phyloP scores from a whole-genome alignment of 2,113 vertebrate species.

The Syngnathus scovelli region DNA sequence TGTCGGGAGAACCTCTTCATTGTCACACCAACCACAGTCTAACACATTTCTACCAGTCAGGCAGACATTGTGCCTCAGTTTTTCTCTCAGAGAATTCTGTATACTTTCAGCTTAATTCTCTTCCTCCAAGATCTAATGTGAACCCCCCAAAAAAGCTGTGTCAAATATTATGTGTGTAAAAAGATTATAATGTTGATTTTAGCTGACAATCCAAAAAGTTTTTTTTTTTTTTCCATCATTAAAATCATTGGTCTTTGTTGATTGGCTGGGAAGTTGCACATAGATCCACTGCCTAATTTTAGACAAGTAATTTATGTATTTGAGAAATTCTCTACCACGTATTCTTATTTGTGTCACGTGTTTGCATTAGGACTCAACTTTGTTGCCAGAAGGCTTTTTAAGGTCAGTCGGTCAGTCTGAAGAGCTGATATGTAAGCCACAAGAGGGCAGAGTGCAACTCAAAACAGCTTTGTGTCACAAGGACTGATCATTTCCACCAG shows the following conservation, averaged over 20 bases:
- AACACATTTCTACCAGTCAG: not conserved
- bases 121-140: not conserved
- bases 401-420: constrained; percentile 9
- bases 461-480: constrained; percentile 35
- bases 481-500: constrained; percentile 9
- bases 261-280: not conserved
- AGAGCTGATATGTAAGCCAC: constrained; percentile 47
- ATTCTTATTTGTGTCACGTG: not conserved
- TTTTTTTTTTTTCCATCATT: not conserved
- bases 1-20: not conserved
- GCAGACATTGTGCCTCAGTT: not conserved
- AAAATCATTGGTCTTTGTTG: not conserved
- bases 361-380: not conserved
- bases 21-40: not conserved
- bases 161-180: not conserved
- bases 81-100: not conserved
- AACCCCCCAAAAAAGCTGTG: not conserved
- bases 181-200: not conserved
- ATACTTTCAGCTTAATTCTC: not conserved
- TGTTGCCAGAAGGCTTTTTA: constrained; percentile 1
- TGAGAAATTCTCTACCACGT: not conserved
- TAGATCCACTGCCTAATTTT: not conserved
- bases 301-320: not conserved
- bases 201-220: not conserved
- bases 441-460: constrained; percentile 68